phyloP scores from a whole-genome alignment of 2,113 vertebrate genomes.

The Trematocara stigmaticum region DNA sequence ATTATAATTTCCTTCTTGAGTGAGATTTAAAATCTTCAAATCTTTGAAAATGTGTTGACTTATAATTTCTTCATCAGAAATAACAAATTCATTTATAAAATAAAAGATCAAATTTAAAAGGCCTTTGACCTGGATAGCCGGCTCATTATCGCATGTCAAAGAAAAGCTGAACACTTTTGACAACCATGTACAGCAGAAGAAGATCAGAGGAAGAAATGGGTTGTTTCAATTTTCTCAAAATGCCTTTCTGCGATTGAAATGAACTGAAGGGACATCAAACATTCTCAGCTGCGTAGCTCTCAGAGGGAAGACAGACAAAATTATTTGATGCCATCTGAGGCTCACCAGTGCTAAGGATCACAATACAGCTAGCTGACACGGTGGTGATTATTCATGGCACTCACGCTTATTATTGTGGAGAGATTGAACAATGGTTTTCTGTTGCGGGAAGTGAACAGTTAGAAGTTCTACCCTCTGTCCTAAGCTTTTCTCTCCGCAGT shows the following conservation, averaged over 20 bases:
- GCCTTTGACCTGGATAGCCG: slow-evolving; percentile 91
- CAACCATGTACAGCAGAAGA: slow-evolving; percentile 76
- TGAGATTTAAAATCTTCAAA: slow-evolving; percentile 97
- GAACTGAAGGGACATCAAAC: slow-evolving; percentile 54
- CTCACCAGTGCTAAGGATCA: slow-evolving; percentile 46
- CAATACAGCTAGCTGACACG: slow-evolving; percentile 51
- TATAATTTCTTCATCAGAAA: slow-evolving; percentile 92
- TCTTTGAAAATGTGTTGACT: slow-evolving; percentile 82
- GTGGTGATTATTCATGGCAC: slow-evolving; percentile 62
- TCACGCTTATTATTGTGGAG: slow-evolving; percentile 52
- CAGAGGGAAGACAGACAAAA: slow-evolving; percentile 44
- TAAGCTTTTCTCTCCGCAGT: slow-evolving; percentile 28
- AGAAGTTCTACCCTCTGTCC: slow-evolving; percentile 36
- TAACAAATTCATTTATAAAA: slow-evolving; percentile 94
- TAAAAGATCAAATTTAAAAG: slow-evolving; percentile 92
- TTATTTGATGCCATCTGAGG: slow-evolving; percentile 57
- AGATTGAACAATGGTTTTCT: slow-evolving; percentile 53
- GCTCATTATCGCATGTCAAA: slow-evolving; percentile 87
- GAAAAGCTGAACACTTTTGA: slow-evolving; percentile 90
- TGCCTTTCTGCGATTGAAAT: slow-evolving; percentile 52
- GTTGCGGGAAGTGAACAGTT: slow-evolving; percentile 48
- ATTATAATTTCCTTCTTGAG: slow-evolving; percentile 96
- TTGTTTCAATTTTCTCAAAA: slow-evolving; percentile 62
- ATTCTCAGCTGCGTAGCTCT: slow-evolving; percentile 40
- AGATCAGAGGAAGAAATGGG: slow-evolving; percentile 59